Evolutionary conservation across 2,797 vertebrate genomes (phyloP).

Genomic region (Falco biarmicus): DNA sequence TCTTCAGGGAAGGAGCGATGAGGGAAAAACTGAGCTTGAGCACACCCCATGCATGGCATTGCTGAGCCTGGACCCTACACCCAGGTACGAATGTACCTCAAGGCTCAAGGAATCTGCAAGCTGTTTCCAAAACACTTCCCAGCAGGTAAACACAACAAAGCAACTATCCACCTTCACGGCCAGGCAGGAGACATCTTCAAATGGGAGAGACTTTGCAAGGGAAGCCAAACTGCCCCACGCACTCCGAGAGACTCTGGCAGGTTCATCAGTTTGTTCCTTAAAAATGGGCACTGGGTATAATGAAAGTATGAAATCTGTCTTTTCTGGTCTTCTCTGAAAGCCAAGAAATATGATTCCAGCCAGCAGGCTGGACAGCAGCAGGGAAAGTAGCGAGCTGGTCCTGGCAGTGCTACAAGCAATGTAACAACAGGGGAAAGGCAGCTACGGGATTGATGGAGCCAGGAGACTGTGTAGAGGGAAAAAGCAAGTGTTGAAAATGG

Average conservation of each 20-base stretch:
- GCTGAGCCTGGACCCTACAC: neutral
- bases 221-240: neutral
- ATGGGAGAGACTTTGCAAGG: neutral
- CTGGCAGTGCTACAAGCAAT: neutral
- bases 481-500: neutral
- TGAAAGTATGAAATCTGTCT: neutral
- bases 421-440: neutral
- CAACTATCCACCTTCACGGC: neutral
- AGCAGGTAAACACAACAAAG: neutral
- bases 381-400: neutral
- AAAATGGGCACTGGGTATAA: neutral
- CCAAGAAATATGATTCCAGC: neutral
- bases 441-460: neutral
- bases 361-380: neutral
- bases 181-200: neutral
- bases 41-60: neutral
- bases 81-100: neutral
- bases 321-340: neutral
- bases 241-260: accelerated
- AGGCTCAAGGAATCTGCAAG: neutral
- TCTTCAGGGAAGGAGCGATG: accelerated
- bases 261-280: accelerated
- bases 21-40: neutral
- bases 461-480: neutral
- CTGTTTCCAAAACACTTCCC: neutral